Percentiles rank a stretch among this genome's conserved stretches.
phyloP scores from a whole-genome alignment of 2,113 vertebrate species.

The Myiagra hebetior region DNA sequence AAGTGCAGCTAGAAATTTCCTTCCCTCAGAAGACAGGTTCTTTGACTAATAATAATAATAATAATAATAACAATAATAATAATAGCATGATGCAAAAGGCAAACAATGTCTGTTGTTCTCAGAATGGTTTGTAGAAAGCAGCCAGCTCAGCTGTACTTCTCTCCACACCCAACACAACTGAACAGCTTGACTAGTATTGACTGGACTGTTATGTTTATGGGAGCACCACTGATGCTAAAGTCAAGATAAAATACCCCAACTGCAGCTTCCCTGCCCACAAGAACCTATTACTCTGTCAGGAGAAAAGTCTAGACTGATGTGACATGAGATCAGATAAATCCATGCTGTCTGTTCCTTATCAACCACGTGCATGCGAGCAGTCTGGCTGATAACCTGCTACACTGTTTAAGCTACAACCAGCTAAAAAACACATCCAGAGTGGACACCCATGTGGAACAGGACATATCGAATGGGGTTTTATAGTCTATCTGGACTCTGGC shows the following conservation, averaged over 20 bases:
- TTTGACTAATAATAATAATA: background rate
- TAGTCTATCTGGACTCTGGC: background rate
- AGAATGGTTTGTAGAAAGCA: background rate
- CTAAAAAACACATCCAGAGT: background rate
- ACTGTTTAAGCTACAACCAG: background rate
- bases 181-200: background rate
- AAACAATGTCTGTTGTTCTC: background rate
- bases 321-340: background rate
- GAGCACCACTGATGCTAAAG: background rate
- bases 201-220: background rate
- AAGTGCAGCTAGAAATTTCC: slow-evolving; percentile 2
- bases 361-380: accelerated
- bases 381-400: background rate
- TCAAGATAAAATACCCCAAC: background rate
- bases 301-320: background rate
- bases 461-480: background rate
- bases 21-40: background rate
- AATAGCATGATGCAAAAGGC: background rate
- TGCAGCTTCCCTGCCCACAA: background rate
- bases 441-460: background rate
- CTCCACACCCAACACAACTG: background rate
- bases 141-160: background rate
- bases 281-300: background rate
- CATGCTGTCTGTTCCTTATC: background rate
- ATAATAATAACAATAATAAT: background rate